Base-by-base conservation (phyloP, 2,797 vertebrate species). In the Perodicticus potto region DNA sequence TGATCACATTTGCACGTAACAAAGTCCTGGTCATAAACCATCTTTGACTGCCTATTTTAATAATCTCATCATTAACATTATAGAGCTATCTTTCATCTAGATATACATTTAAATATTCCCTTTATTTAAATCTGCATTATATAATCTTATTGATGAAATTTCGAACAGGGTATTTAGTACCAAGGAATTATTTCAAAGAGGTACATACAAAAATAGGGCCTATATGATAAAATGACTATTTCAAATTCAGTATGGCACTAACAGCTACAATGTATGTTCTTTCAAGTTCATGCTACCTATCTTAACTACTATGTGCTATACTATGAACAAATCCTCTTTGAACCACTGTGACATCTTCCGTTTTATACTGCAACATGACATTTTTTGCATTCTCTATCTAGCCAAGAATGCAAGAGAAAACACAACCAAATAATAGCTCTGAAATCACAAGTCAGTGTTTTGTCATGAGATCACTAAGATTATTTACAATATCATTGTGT, bases 401-500 rank as follows among this genome's bases (percentile, higher is more conserved):
- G 49, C 20, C 40, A 85, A 83, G 53, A 89, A 83, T 88, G 34
- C 77, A 70, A 53, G 27, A 86, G 45, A 94, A 77, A 83, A 95
- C 32, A 86, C 16, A 89, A 95, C 70, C 17, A 83, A 89, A 86
- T 77, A 83, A 86, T 37, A 91, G 80, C 22, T 86, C 57, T 81
- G 45, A 76, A 97, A 86, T 91, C 40, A 76, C 6, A 80, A 76
- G 49, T 70, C 27, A 70, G 82, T 88, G 65, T 55, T 91, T 88
- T 67, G 25, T 82, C 93, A 76, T 32, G n/a, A 76, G 19, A 6
- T 37, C 49, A 82, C 37, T 86, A 83, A 57, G 59, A 69, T 93
- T 78, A 93, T 43, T 89, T 25, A 86, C 16, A 25, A 40, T 59
- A 95, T 70, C 43, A 43, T 92, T 40, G 32, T 40, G 59, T 91